Evolutionary conservation across 2,888 invertebrate species (phyloP).

Genomic region (Temnothorax ravouxi): DNA sequence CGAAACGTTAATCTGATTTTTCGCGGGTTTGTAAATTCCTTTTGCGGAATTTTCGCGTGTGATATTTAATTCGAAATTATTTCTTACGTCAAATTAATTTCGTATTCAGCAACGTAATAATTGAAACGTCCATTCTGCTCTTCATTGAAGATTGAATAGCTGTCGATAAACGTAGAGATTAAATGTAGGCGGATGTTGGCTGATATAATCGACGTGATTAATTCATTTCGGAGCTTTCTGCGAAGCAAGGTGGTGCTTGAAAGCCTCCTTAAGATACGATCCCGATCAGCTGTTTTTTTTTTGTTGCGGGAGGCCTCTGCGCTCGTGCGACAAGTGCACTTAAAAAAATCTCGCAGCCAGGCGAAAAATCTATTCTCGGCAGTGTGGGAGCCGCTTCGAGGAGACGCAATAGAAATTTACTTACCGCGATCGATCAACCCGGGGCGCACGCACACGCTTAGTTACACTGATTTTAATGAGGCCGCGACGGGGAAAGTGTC

Average conservation of each 20-base stretch:
- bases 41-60: background rate
- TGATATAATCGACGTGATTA: constrained; percentile 31
- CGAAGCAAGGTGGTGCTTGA: background rate
- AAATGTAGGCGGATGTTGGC: background rate
- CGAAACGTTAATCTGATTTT: background rate
- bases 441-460: constrained; percentile 29
- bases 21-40: background rate
- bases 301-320: background rate
- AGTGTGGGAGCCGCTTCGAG: background rate
- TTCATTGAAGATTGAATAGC: constrained; percentile 34
- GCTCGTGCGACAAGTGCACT: constrained; percentile 39
- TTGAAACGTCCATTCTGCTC: background rate
- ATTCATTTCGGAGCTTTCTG: constrained; percentile 10
- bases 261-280: background rate
- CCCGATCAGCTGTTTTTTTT: constrained; percentile 49
- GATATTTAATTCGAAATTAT: background rate
- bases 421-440: constrained; percentile 49
- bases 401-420: constrained; percentile 46
- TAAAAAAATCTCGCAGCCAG: constrained; percentile 41
- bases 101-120: constrained; percentile 9
- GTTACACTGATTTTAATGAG: constrained; percentile 53
- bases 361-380: constrained; percentile 43
- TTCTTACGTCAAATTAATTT: constrained; percentile 18
- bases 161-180: background rate
- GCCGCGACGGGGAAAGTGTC: constrained; percentile 38